Percentiles rank a stretch among this genome's conserved stretches.
These are phyloP conservation scores for Orthosia gothica DNA, from an alignment of 2,888 invertebrate genomes.

Conservation along the genomic window DNA sequence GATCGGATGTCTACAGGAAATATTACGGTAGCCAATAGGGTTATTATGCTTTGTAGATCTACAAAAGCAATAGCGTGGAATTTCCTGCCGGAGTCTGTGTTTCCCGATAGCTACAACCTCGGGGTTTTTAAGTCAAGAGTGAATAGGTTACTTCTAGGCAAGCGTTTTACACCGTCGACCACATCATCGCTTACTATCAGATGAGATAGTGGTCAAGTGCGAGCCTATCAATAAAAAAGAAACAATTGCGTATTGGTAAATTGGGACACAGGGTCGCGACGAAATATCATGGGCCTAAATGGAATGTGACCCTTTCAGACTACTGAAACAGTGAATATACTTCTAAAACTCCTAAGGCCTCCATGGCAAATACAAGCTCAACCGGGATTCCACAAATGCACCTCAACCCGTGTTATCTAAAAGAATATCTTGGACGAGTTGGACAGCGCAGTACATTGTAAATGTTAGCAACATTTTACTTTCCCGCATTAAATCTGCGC, in stretches of 20 bases:
- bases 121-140: no score
- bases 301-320: slow-evolving; percentile 12
- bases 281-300: slow-evolving; percentile 13
- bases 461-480: slow-evolving; percentile 59
- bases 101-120: no score
- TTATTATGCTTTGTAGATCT: slow-evolving; percentile 2
- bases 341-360: neutral
- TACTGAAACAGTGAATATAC: slow-evolving; percentile 5
- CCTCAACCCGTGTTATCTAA: slow-evolving; percentile 18
- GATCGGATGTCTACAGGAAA: slow-evolving; percentile 14
- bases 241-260: neutral
- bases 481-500: slow-evolving; percentile 64
- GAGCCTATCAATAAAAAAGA: no score
- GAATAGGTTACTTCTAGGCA: no score
- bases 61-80: neutral
- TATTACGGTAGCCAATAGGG: neutral
- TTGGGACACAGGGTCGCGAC: neutral
- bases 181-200: no score
- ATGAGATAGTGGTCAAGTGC: no score
- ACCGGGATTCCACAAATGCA: slow-evolving; percentile 15
- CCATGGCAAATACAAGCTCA: slow-evolving; percentile 16
- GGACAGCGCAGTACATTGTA: slow-evolving; percentile 46
- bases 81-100: no score
- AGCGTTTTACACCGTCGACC: no score
- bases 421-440: slow-evolving; percentile 42